Conservation (phyloP, 2,888 invertebrate species). For the Trypoxylon attenuatum region DNA sequence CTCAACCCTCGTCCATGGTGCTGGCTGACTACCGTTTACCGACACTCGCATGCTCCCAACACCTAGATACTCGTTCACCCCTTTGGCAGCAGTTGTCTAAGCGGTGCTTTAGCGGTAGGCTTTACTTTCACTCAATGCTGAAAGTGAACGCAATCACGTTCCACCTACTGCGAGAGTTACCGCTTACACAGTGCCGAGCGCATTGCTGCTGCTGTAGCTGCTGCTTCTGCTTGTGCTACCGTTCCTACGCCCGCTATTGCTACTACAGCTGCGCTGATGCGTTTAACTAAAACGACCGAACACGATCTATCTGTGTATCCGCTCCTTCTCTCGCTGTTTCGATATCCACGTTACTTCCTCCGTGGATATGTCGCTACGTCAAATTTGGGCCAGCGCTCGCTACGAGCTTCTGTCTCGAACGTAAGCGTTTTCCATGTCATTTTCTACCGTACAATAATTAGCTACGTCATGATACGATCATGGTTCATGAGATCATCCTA, state of each 20-base stretch:
- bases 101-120: slow-evolving; percentile 33
- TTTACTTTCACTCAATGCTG: slow-evolving; percentile 58
- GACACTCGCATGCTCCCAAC: slow-evolving; percentile 40
- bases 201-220: slow-evolving; percentile 5
- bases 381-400: no score
- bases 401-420: no score
- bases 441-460: no score
- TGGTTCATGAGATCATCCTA: no score
- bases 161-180: slow-evolving; percentile 44
- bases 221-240: slow-evolving; percentile 8
- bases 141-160: slow-evolving; percentile 58
- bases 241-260: no score
- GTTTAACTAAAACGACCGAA: slow-evolving; percentile 54
- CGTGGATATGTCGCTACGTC: no score
- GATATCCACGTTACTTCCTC: no score
- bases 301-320: slow-evolving; percentile 15
- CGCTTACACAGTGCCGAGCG: no score
- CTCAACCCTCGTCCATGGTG: slow-evolving; percentile 26
- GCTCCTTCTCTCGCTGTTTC: not conserved
- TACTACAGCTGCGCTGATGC: no score
- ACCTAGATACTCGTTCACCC: slow-evolving; percentile 62
- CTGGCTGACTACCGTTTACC: slow-evolving; percentile 25
- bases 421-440: no score
- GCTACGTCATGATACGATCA: no score
- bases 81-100: slow-evolving; percentile 42